Conservation (phyloP, 2,888 invertebrate species). For the Cyclophora punctaria region DNA sequence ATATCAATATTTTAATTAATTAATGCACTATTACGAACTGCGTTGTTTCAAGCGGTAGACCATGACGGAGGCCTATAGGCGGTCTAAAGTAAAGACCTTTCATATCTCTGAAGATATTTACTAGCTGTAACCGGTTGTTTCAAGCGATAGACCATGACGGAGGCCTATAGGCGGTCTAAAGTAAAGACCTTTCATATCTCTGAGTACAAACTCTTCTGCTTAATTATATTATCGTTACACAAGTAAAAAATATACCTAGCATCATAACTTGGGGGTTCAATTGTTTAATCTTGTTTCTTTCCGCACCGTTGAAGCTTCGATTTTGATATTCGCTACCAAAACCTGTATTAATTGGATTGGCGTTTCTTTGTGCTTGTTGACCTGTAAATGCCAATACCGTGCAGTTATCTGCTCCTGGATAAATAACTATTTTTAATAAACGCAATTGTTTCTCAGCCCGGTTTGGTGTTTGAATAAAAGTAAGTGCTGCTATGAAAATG, state of each 20-base stretch:
- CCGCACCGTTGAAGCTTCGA: slow-evolving; percentile 36
- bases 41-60: too few relatives aligned
- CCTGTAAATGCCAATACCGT: slow-evolving; percentile 21
- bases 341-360: slow-evolving; percentile 19
- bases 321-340: slow-evolving; percentile 47
- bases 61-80: too few relatives aligned
- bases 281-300: slow-evolving; percentile 30
- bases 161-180: background rate
- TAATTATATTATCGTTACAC: too few relatives aligned
- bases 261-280: slow-evolving; percentile 19
- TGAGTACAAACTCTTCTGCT: too few relatives aligned
- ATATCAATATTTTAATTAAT: too few relatives aligned
- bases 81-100: background rate
- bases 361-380: slow-evolving; percentile 30
- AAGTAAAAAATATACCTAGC: slow-evolving; percentile 14
- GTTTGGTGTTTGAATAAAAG: too few relatives aligned
- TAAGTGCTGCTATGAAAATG: too few relatives aligned
- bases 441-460: too few relatives aligned
- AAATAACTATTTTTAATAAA: too few relatives aligned
- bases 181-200: background rate
- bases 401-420: background rate
- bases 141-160: too few relatives aligned
- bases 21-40: too few relatives aligned
- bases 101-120: background rate
- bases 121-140: too few relatives aligned